These are phyloP conservation scores for Pseudonaja textilis DNA, from an alignment of 2,113 vertebrate genomes.

Conservation along the genomic window DNA sequence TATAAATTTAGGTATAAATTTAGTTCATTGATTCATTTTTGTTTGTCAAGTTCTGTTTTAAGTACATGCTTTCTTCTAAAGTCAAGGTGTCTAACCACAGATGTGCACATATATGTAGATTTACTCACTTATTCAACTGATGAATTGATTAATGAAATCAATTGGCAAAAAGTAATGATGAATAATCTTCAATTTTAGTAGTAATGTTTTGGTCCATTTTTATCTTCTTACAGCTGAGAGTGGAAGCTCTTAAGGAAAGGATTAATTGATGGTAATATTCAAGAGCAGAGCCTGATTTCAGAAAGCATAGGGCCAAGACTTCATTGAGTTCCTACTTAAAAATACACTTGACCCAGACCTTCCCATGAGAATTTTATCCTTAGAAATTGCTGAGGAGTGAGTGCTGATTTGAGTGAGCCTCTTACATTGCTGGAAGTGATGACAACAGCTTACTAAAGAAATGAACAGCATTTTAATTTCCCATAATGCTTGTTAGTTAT, in stretches of 20 bases:
- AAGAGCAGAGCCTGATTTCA: neutral
- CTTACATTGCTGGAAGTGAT: neutral
- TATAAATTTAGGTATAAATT: neutral
- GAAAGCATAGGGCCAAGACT: neutral
- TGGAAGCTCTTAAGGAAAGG: neutral
- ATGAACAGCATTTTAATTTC: neutral
- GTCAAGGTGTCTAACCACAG: neutral
- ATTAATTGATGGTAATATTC: neutral
- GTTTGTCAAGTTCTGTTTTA: conserved; percentile 12
- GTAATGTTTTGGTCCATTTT: neutral
- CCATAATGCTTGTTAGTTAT: neutral
- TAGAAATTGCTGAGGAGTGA: no score
- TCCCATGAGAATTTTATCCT: neutral
- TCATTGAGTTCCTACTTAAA: no score
- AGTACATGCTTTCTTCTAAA: neutral
- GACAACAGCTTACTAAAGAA: neutral
- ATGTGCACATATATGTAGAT: neutral
- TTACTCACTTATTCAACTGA: conserved; percentile 26
- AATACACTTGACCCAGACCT: neutral
- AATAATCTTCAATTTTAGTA: neutral
- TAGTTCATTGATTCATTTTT: neutral
- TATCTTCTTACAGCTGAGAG: neutral
- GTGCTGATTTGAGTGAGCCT: no score
- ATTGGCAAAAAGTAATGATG: neutral
- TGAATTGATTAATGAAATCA: neutral